Percentiles rank a stretch among this genome's conserved stretches.
Evolutionary conservation across 2,888 invertebrate species (phyloP).

Genomic region (Lampropteryx suffumata): DNA sequence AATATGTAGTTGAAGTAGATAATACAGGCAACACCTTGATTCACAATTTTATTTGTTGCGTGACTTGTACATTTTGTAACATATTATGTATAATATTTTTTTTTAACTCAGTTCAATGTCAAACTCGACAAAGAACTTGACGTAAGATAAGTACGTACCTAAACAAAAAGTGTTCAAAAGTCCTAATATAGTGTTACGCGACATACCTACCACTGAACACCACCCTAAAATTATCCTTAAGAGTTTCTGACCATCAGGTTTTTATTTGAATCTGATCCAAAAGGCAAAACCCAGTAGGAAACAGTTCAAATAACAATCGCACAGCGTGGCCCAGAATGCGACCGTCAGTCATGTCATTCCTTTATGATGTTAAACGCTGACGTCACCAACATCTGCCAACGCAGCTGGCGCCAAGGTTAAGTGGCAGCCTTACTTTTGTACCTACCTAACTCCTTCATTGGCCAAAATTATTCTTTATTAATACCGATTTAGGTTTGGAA

Average conservation of each 20-base stretch:
- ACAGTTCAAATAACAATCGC: no score
- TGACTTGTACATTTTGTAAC: slow-evolving; percentile 9
- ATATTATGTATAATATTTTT: slow-evolving; percentile 2
- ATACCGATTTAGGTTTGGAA: no score
- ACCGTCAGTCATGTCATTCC: slow-evolving; percentile 19
- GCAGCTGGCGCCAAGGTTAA: slow-evolving; percentile 55
- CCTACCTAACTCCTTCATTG: slow-evolving; percentile 13
- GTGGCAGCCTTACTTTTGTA: slow-evolving; percentile 35
- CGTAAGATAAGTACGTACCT: no score
- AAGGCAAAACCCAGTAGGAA: no score
- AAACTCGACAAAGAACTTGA: slow-evolving; percentile 1
- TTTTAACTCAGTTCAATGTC: neutral
- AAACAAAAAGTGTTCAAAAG: no score
- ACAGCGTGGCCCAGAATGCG: neutral
- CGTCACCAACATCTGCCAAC: slow-evolving; percentile 53
- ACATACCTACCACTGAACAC: no score
- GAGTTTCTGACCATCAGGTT: no score
- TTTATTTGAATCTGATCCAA: no score
- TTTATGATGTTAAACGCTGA: slow-evolving; percentile 43
- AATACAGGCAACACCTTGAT: slow-evolving; percentile 16
- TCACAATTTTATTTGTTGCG: slow-evolving; percentile 7
- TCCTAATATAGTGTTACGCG: no score
- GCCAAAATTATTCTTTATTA: slow-evolving; percentile 10
- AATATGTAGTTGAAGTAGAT: slow-evolving; percentile 13
- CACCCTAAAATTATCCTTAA: no score